Evolutionary conservation across 2,797 vertebrate genomes (phyloP), one percentile per base, ranked within the genome.

Genomic region (Platyrinchus mystaceus): DNA sequence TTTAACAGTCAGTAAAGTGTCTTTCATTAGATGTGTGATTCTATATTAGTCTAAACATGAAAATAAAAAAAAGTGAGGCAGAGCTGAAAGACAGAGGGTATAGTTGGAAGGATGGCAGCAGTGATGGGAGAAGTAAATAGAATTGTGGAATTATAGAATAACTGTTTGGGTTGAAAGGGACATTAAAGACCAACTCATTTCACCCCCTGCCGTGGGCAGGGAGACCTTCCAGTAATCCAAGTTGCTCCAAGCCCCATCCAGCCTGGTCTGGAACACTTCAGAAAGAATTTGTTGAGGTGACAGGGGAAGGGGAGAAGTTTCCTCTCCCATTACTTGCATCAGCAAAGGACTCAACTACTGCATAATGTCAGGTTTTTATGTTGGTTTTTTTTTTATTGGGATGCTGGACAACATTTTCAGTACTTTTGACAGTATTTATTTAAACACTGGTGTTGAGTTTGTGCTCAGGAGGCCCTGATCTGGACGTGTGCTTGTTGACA

Each of bases 191-290:
- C 20, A 36, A 15, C 15, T 39, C 19, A 39, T 32, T 41, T 26
- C 34, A 32, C 2, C 4, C 6, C 1, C 2, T 34, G 23, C 49
- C 5, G 1, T 1, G 1, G 28, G 7, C 39, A 70, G 27, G 23
- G 28, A 28, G 26, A 49, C 2, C 20, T 59, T 78, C 21, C 53
- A 34, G 27, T 49, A 18, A 4, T 16, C 12, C 32, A 53, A 4
- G 12, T 46, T 82, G 34, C 44, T 73, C 20, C 44, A 53, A 59
- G 27, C 3, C 23, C 30, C 0, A 0, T 46, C 21, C 44, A 59
- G 2, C 30, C 59, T 58, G 34, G 7, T 39, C 13, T 78, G 34
- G 14, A 69, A 30, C 13, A 27, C 17, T 16, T 14, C 58, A 76
- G 63, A 75, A 86, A 50, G 9, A 18, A 63, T 67, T 59, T 71